phyloP scores from a whole-genome alignment of 2,113 vertebrate genomes.

The Mesoclemmys tuberculata region DNA sequence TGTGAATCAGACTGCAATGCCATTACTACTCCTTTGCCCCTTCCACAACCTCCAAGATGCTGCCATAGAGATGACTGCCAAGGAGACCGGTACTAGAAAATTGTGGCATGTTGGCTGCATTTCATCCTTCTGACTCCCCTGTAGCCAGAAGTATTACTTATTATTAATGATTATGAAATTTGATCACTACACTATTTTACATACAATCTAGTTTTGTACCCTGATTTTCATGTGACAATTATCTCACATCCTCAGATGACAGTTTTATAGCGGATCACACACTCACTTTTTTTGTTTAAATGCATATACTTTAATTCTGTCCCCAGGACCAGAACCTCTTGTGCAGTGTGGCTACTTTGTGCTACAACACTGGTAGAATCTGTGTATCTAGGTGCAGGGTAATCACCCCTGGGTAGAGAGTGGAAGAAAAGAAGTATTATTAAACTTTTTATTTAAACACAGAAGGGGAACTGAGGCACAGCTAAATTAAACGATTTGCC shows the following conservation, averaged over 20 bases:
- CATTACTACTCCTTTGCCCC: slow-evolving; percentile 10
- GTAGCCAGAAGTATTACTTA: slow-evolving; percentile 52
- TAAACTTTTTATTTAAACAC: neutral
- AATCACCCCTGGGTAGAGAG: neutral
- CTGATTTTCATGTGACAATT: neutral
- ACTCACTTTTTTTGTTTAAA: slow-evolving; percentile 8
- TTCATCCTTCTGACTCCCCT: slow-evolving; percentile 28
- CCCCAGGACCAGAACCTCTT: neutral
- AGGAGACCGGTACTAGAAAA: slow-evolving; percentile 48
- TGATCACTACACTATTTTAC: slow-evolving; percentile 39
- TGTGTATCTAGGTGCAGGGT: neutral
- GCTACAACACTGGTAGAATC: neutral
- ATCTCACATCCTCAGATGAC: no score
- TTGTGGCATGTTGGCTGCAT: slow-evolving; percentile 51
- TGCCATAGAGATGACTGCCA: slow-evolving; percentile 27
- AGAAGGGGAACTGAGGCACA: slow-evolving; percentile 28
- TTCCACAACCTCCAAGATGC: slow-evolving; percentile 34
- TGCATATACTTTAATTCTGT: neutral
- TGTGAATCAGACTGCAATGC: slow-evolving; percentile 42
- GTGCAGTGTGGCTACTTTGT: neutral
- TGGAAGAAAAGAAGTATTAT: neutral
- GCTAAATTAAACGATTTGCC: slow-evolving; percentile 14
- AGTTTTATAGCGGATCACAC: slow-evolving; percentile 30
- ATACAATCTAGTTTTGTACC: slow-evolving; percentile 41
- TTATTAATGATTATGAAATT: slow-evolving; percentile 66